Conservation (phyloP, 1,140 invertebrate species). For the Tachypleus tridentatus region DNA sequence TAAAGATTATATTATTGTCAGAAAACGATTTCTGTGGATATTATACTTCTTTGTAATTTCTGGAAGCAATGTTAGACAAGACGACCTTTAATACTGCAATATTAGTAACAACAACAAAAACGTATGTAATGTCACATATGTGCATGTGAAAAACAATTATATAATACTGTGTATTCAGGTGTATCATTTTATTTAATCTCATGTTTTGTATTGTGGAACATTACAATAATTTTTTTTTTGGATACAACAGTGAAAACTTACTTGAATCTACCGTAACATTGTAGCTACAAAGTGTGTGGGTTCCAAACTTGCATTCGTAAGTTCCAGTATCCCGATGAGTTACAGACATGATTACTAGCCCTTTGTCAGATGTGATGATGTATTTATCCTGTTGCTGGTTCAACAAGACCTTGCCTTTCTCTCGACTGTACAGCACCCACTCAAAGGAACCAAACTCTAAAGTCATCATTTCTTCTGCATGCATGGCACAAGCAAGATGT, state of each 20-base stretch:
- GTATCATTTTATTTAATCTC: no score
- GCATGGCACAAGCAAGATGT: conserved; percentile 79
- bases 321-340: conserved; percentile 75
- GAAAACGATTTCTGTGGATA: no score
- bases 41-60: no score
- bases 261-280: conserved; percentile 79
- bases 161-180: no score
- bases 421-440: conserved; percentile 71
- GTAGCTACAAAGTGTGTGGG: conserved; percentile 70
- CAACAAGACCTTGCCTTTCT: conserved; percentile 59
- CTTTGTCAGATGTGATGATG: conserved; percentile 81
- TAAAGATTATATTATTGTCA: no score
- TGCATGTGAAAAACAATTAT: no score
- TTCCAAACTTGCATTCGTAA: conserved; percentile 77
- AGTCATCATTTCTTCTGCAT: conserved; percentile 30
- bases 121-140: no score
- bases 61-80: no score
- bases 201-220: no score
- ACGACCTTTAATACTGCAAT: no score
- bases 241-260: conserved; percentile 12
- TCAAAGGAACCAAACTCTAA: conserved; percentile 13
- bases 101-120: no score
- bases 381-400: conserved; percentile 64
- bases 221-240: no score
- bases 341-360: conserved; percentile 76